phyloP scores from a whole-genome alignment of 2,113 vertebrate genomes.

The Junco hyemalis region DNA sequence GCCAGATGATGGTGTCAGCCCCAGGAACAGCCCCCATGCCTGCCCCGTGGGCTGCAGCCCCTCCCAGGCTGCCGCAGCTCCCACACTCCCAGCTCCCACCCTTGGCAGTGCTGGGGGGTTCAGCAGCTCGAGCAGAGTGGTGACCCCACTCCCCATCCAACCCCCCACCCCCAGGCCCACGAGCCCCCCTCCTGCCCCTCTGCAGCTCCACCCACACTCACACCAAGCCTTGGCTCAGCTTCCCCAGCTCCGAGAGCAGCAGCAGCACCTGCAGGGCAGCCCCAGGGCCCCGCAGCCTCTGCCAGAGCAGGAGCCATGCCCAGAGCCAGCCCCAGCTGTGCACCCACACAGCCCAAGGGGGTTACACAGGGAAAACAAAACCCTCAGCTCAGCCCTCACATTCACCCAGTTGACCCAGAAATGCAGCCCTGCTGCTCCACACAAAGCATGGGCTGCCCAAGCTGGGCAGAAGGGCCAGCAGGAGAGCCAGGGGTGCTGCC shows the following conservation, averaged over 20 bases:
- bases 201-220: background rate
- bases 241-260: background rate
- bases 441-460: background rate
- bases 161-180: rapidly evolving
- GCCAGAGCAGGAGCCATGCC: background rate
- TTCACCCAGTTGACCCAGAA: background rate
- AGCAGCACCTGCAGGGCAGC: background rate
- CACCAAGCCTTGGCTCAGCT: background rate
- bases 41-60: rapidly evolving
- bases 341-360: background rate
- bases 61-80: background rate
- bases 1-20: background rate
- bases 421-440: background rate
- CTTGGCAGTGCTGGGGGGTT: rapidly evolving
- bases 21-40: background rate
- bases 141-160: too few species aligned
- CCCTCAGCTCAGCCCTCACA: rapidly evolving
- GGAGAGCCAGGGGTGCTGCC: background rate
- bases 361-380: background rate
- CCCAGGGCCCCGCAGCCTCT: background rate
- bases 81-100: background rate
- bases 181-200: rapidly evolving
- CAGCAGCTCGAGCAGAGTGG: background rate
- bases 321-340: background rate
- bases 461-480: background rate